A percentile compares a stretch with the other conserved stretches of the same genome.
phyloP scores from a whole-genome alignment of 2,888 invertebrate species.

The Celastrina argiolus region DNA sequence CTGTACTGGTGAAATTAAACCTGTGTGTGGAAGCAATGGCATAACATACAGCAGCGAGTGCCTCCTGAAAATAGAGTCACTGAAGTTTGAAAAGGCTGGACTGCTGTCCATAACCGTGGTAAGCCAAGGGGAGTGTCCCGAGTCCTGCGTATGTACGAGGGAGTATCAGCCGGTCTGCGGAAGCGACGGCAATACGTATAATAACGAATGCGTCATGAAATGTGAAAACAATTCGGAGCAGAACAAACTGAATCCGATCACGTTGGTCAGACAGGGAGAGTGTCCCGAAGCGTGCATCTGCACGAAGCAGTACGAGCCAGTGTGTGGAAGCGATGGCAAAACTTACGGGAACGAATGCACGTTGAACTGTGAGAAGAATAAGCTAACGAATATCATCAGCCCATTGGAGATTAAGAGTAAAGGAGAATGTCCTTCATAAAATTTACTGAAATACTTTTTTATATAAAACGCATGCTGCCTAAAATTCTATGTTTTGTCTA shows the following conservation, averaged over 20 bases:
- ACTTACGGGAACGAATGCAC: constrained; percentile 43
- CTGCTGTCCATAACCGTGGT: neutral
- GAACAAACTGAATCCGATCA: constrained; percentile 14
- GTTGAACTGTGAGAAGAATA: constrained; percentile 40
- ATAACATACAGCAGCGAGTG: constrained; percentile 30
- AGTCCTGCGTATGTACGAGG: constrained; percentile 28
- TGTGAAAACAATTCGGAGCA: constrained; percentile 28
- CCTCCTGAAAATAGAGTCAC: constrained; percentile 26
- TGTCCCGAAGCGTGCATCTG: constrained; percentile 27
- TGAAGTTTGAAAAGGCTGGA: constrained; percentile 17
- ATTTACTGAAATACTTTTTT: neutral
- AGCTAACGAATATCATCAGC: constrained; percentile 24
- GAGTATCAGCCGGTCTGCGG: constrained; percentile 38
- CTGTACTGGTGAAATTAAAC: constrained; percentile 32
- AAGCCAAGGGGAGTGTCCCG: constrained; percentile 30
- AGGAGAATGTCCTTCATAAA: constrained; percentile 23
- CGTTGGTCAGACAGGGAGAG: neutral
- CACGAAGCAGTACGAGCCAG: constrained; percentile 27
- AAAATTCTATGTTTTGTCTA: too few relatives aligned
- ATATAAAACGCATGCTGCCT: too few relatives aligned
- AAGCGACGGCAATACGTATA: constrained; percentile 37
- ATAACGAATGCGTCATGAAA: constrained; percentile 34
- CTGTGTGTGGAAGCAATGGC: constrained; percentile 34
- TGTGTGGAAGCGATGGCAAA: constrained; percentile 41
- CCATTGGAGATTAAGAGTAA: constrained; percentile 24